phyloP scores from a whole-genome alignment of 2,113 vertebrate genomes.

The Stercorarius parasiticus region DNA sequence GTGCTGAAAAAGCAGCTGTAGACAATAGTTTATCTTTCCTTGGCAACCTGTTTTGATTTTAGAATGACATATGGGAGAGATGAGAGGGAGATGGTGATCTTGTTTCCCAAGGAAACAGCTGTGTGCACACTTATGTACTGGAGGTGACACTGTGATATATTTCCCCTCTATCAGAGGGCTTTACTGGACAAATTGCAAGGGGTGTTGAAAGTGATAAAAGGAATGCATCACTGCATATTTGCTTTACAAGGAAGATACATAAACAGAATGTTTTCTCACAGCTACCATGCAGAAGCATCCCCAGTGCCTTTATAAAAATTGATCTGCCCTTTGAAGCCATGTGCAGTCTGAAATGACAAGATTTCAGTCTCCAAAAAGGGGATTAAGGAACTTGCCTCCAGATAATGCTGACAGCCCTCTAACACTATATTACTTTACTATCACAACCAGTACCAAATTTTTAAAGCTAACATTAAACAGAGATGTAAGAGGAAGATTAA shows the following conservation, averaged over 20 bases:
- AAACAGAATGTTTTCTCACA: not conserved
- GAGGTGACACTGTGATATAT: not conserved
- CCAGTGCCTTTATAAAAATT: constrained; percentile 1
- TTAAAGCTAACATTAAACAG: not conserved
- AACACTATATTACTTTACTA: not conserved
- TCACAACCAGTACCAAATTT: not conserved
- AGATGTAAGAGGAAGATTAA: not conserved
- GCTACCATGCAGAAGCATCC: not conserved
- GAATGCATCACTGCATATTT: constrained; percentile 1
- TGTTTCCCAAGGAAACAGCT: not conserved
- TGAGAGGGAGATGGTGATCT: not conserved
- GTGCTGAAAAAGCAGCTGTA: not conserved
- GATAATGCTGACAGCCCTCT: not conserved
- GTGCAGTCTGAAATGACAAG: not conserved
- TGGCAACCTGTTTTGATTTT: not conserved
- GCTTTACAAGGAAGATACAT: not conserved
- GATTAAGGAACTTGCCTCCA: not conserved
- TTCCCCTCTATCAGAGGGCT: not conserved
- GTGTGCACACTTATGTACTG: not conserved
- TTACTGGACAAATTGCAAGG: not conserved
- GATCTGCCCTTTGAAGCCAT: not conserved
- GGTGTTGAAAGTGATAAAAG: not conserved
- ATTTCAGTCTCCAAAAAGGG: not conserved
- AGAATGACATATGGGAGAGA: not conserved
- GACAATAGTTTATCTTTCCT: not conserved